Conservation (phyloP, 2,797 vertebrate species). For the Xenops minutus region DNA sequence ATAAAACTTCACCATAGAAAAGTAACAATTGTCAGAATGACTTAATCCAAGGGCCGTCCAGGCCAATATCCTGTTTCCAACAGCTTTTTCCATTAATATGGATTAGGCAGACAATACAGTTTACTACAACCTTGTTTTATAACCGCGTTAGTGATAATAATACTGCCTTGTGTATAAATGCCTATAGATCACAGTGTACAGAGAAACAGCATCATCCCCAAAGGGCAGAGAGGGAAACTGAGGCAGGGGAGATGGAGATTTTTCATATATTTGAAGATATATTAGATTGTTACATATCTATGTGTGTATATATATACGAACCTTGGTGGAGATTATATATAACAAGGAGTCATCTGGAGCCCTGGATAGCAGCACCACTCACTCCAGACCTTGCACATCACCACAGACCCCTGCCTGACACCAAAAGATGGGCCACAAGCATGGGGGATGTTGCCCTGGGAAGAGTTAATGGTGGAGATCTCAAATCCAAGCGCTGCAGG, state of each 20-base stretch:
- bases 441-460: neutral
- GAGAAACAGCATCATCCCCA: neutral
- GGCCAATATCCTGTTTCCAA: neutral
- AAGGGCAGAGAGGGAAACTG: neutral
- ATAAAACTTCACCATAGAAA: constrained; percentile 23
- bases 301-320: neutral
- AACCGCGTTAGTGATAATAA: neutral
- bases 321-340: neutral
- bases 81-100: constrained; percentile 11
- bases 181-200: neutral
- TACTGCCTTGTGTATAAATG: neutral
- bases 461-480: constrained; percentile 50
- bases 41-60: neutral
- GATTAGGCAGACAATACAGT: neutral
- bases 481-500: neutral
- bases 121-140: neutral
- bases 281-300: neutral
- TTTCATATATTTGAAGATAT: neutral
- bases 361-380: neutral
- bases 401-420: neutral
- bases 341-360: neutral
- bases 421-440: neutral
- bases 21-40: neutral
- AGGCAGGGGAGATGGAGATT: neutral
- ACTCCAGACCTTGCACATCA: neutral